Percentiles rank a stretch among this genome's conserved stretches.
These are phyloP conservation scores for Centroberyx gerrardi DNA, from an alignment of 2,797 vertebrate species.

Conservation along the genomic window DNA sequence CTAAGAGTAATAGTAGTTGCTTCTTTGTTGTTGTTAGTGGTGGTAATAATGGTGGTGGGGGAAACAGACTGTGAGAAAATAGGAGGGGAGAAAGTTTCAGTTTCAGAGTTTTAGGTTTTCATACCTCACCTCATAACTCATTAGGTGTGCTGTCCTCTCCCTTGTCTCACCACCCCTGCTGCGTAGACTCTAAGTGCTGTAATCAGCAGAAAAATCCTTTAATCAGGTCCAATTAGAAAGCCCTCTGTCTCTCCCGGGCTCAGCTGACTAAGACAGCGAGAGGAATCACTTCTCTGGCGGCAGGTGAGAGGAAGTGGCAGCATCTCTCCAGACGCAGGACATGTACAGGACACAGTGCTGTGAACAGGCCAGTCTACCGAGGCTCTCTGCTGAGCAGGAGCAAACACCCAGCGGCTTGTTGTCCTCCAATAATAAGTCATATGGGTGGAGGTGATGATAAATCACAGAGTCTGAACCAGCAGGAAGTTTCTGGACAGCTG, in stretches of 20 bases:
- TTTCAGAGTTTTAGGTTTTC: neutral
- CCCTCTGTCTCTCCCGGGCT: slow-evolving; percentile 35
- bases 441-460: slow-evolving; percentile 40
- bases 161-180: slow-evolving; percentile 12
- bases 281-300: slow-evolving; percentile 28
- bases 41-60: too few species aligned
- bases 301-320: slow-evolving; percentile 22
- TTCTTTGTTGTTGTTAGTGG: too few species aligned
- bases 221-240: slow-evolving; percentile 30
- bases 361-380: slow-evolving; percentile 26
- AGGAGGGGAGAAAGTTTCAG: too few species aligned
- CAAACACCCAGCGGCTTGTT: slow-evolving; percentile 10
- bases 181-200: slow-evolving; percentile 36
- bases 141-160: neutral
- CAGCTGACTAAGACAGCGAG: slow-evolving; percentile 41
- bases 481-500: slow-evolving; percentile 57
- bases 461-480: slow-evolving; percentile 62
- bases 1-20: too few species aligned
- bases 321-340: slow-evolving; percentile 6
- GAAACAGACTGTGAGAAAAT: too few species aligned
- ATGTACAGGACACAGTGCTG: slow-evolving; percentile 23
- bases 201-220: slow-evolving; percentile 57
- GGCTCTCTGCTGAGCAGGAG: slow-evolving; percentile 38
- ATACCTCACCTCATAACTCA: slow-evolving; percentile 5
- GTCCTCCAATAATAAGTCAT: slow-evolving; percentile 35